phyloP scores from a whole-genome alignment of 2,888 invertebrate genomes.

The Pristionchus mayeri region DNA sequence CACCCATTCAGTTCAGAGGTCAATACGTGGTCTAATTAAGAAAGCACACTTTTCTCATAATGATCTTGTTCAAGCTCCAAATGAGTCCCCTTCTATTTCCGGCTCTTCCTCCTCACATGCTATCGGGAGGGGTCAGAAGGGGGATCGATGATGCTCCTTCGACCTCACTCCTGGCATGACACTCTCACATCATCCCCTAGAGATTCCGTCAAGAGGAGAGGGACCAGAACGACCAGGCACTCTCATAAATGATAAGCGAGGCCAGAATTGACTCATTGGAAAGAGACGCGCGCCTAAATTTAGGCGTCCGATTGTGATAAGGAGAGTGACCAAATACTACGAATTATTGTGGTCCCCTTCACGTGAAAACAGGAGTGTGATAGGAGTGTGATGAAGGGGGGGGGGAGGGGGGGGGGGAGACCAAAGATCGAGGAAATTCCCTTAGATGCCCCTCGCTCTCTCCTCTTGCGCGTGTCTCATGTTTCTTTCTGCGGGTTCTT shows the following conservation, averaged over 20 bases:
- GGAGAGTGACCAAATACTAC: slow-evolving; percentile 10
- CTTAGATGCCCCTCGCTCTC: not conserved
- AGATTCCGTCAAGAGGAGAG: not conserved
- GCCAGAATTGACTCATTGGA: not conserved
- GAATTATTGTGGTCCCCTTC: slow-evolving; percentile 22
- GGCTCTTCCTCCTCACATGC: not conserved
- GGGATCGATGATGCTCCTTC: not conserved
- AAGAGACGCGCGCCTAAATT: not conserved
- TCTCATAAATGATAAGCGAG: not conserved
- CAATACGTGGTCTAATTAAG: too few relatives aligned
- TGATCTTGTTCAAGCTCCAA: too few relatives aligned
- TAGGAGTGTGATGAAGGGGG: too few relatives aligned
- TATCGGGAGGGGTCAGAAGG: not conserved
- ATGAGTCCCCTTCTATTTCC: not conserved
- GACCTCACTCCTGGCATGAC: slow-evolving; percentile 2
- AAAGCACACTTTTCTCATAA: too few relatives aligned
- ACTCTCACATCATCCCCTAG: not conserved
- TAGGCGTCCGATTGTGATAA: not conserved
- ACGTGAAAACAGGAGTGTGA: not conserved
- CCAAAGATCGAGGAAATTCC: too few relatives aligned
- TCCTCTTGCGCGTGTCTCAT: slow-evolving; percentile 17
- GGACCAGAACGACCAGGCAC: not conserved
- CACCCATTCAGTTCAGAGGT: not conserved
- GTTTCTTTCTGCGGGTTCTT: slow-evolving; percentile 40
- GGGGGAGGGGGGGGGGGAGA: not conserved